Evolutionary conservation across 2,113 vertebrate genomes (phyloP).

Genomic region (Loxodonta africana): DNA sequence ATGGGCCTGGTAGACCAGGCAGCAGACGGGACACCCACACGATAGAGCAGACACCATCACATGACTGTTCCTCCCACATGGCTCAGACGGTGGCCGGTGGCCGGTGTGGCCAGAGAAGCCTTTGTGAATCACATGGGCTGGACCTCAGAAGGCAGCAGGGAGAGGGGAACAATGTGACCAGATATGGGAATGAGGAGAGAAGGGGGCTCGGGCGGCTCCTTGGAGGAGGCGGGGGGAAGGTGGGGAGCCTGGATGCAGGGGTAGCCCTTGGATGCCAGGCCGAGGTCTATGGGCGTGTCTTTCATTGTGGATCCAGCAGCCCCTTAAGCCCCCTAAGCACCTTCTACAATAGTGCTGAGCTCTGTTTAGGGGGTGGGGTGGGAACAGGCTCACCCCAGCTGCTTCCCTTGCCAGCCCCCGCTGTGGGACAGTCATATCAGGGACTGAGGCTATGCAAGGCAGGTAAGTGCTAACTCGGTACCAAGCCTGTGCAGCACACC

Average conservation of each 20-base stretch:
- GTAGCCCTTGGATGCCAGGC: not conserved
- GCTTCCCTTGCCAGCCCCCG: not conserved
- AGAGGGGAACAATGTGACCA: not conserved
- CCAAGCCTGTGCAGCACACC: not conserved
- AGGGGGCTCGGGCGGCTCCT: not conserved
- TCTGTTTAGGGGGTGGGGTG: accelerated
- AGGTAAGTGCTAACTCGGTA: not conserved
- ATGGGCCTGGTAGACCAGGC: not conserved
- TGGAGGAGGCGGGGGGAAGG: too few species aligned
- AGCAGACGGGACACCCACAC: not conserved
- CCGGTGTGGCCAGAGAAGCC: not conserved
- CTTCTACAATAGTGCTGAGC: accelerated
- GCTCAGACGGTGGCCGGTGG: not conserved
- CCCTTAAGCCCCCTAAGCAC: too few species aligned
- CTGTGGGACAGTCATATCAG: not conserved
- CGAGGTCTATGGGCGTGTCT: not conserved
- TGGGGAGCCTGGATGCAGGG: accelerated
- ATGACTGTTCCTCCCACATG: not conserved
- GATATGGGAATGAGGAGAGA: not conserved
- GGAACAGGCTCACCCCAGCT: not conserved
- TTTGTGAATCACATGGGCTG: not conserved
- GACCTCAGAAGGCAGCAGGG: not conserved
- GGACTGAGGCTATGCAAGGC: accelerated
- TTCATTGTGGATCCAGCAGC: not conserved
- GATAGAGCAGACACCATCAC: not conserved